A percentile compares a stretch with the other conserved stretches of the same genome.
Evolutionary conservation across 2,888 invertebrate species (phyloP).

Genomic region (Orthosia incerta): DNA sequence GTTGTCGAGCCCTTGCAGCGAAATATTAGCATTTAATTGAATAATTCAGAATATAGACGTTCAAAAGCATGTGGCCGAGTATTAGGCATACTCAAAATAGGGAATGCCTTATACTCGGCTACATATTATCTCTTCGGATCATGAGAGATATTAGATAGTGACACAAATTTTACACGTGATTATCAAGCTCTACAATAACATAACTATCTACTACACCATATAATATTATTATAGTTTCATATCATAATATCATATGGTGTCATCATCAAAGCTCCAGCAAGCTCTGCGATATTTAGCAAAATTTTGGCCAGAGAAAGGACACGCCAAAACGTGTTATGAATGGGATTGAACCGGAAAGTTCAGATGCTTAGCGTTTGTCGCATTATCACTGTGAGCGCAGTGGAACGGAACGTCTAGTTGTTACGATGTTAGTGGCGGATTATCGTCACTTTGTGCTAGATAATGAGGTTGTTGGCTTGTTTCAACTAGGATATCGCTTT

Average conservation of each 20-base stretch:
- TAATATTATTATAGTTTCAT: neutral
- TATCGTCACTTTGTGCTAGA: constrained; percentile 2
- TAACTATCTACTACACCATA: too few relatives aligned
- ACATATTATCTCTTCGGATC: neutral
- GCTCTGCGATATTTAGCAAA: constrained; percentile 12
- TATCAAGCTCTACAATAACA: too few relatives aligned
- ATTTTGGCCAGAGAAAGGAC: constrained; percentile 11
- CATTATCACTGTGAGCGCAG: constrained; percentile 15
- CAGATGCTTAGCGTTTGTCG: constrained; percentile 14
- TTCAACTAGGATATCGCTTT: neutral
- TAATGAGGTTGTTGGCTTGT: constrained; percentile 10
- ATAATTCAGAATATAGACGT: neutral
- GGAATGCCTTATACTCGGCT: neutral
- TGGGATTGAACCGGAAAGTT: constrained; percentile 17
- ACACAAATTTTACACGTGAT: neutral
- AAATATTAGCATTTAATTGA: neutral
- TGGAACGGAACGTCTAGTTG: constrained; percentile 4
- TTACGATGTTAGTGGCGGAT: constrained; percentile 7
- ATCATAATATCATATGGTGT: neutral
- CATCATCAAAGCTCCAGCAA: constrained; percentile 9
- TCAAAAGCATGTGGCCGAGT: neutral
- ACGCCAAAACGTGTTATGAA: constrained; percentile 30
- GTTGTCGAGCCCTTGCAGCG: too few relatives aligned
- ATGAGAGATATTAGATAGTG: neutral
- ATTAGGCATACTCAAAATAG: neutral